Evolutionary conservation across 2,797 vertebrate genomes (phyloP), one percentile per base, ranked within the genome.

Genomic region (Dipus sagitta): DNA sequence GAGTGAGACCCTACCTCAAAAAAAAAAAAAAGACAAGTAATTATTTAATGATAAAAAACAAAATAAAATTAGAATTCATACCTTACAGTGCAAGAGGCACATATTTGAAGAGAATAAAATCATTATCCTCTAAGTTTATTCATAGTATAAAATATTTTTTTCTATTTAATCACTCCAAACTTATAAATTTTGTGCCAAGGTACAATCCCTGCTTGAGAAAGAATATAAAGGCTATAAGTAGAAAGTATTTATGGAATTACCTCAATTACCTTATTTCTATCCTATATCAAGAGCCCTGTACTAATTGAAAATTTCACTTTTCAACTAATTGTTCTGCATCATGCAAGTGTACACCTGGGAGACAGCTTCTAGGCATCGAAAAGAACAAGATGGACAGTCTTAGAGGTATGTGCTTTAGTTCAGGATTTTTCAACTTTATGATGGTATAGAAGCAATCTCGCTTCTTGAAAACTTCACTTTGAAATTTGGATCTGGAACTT

Each of bases 71-170:
- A n/a, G 86, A 75, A 80, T 65, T 4, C 2, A 47, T 1, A 85
- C 18, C 24, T 84, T 80, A 54, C 28, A 65, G 54, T 60, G 38
- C 60, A 82, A 88, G 28, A 83, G 13, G 11, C 18, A 84, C 47
- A 54, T 18, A 12, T 2, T 88, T 1, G 11, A 74, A 78, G 76
- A 65, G 1, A 83, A 86, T 68, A 86, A 65, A 90, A 84, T 32
- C 87, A 88, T 68, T 47, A 15, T 14, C 5, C 47, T 18, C 64
- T 64, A n/a, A 86, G 86, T 75, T 47, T 14, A 88, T 80, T 32
- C 20, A 85, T n/a, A 54, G 28, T 32, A 17, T 67, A 9, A 80
- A 79, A 86, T 84, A 81, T 62, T 84, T 72, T 72, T 77, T 92
- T 67, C 8, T n/a, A 62, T 47, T 65, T 92, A 87, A 78, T 90